Evolutionary conservation across 2,797 vertebrate species (phyloP).

Genomic region (Chaunax sp.): DNA sequence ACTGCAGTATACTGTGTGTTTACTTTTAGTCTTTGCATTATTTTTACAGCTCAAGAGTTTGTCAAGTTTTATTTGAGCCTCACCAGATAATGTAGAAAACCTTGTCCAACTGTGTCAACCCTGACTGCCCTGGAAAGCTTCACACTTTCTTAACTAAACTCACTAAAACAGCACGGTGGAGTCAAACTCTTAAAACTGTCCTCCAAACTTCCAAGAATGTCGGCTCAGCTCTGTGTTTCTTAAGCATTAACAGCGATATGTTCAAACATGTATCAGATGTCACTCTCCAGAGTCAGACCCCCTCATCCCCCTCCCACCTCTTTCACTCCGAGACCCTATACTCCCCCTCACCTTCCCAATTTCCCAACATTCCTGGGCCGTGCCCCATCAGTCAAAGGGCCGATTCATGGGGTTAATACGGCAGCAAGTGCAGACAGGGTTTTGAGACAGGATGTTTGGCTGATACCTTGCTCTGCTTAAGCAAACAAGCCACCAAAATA

Average conservation of each 20-base stretch:
- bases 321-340: slow-evolving; percentile 63
- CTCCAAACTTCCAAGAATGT: slow-evolving; percentile 64
- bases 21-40: slow-evolving; percentile 22
- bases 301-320: slow-evolving; percentile 59
- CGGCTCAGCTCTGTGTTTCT: slow-evolving; percentile 64
- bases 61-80: background rate
- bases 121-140: slow-evolving; percentile 48
- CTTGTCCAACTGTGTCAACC: slow-evolving; percentile 36
- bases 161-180: slow-evolving; percentile 26
- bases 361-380: slow-evolving; percentile 81
- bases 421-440: slow-evolving; percentile 78
- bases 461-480: slow-evolving; percentile 86
- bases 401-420: slow-evolving; percentile 82
- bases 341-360: slow-evolving; percentile 79
- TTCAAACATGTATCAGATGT: slow-evolving; percentile 81
- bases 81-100: slow-evolving; percentile 47
- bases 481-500: slow-evolving; percentile 89
- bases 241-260: slow-evolving; percentile 73
- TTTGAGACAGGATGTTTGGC: slow-evolving; percentile 90
- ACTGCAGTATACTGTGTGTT: slow-evolving; percentile 19
- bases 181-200: slow-evolving; percentile 51
- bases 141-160: slow-evolving; percentile 40
- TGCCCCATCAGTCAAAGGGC: slow-evolving; percentile 83
- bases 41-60: slow-evolving; percentile 24
- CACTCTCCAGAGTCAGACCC: slow-evolving; percentile 76